Percentiles rank a stretch among this genome's conserved stretches.
Conservation (phyloP, 2,888 invertebrate species). For the Mechanitis mazaeus region DNA sequence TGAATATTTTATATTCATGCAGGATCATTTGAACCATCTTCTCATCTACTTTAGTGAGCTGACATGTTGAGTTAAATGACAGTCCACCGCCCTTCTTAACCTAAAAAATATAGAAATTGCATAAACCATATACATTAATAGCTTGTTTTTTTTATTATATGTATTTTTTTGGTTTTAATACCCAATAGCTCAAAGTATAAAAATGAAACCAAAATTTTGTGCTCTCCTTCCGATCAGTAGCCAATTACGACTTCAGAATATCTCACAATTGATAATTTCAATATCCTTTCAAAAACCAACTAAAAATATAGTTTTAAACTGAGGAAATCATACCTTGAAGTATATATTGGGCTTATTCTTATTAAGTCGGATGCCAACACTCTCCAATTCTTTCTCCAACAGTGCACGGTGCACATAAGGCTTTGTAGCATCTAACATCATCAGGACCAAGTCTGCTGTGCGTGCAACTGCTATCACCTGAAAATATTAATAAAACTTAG, state of each 20-base stretch:
- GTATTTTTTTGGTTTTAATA: too few species aligned
- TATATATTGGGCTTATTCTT: slow-evolving; percentile 98
- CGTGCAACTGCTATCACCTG: slow-evolving; percentile 98
- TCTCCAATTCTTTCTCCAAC: slow-evolving; percentile 96
- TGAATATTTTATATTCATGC: slow-evolving; percentile 98
- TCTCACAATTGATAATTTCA: too few species aligned
- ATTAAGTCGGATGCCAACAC: slow-evolving; percentile 97
- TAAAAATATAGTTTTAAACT: too few species aligned
- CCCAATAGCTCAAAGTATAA: too few species aligned
- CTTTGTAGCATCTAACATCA: slow-evolving; percentile 99
- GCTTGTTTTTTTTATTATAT: too few species aligned
- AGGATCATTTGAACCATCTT: slow-evolving; percentile 98
- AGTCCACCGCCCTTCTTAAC: slow-evolving; percentile 97
- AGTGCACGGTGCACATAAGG: slow-evolving; percentile 95
- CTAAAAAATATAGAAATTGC: slow-evolving; percentile 53
- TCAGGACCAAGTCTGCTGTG: slow-evolving; percentile 97
- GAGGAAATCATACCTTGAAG: slow-evolving; percentile 84
- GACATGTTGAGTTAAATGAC: slow-evolving; percentile 97
- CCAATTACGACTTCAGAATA: too few species aligned
- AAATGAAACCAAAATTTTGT: too few species aligned
- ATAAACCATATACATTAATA: too few species aligned
- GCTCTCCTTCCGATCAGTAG: too few species aligned
- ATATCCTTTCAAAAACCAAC: too few species aligned
- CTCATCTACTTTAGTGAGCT: slow-evolving; percentile 94
- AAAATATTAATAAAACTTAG: not conserved